Evolutionary conservation across 2,113 vertebrate genomes (phyloP), one percentile per base, ranked within the genome.

Genomic region (Cisticola juncidis): DNA sequence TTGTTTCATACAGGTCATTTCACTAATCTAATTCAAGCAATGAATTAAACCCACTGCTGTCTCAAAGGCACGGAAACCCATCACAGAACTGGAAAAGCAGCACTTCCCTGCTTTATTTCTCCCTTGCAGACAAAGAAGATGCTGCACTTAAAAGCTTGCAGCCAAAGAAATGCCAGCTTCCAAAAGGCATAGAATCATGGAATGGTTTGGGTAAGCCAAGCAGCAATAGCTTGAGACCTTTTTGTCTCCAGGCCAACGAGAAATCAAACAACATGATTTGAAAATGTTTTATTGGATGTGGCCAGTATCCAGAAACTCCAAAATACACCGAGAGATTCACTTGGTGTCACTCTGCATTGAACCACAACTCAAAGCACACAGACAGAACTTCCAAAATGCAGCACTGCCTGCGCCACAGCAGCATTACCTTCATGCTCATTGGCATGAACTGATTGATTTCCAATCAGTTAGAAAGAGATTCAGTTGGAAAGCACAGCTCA

Each of bases 321-420:
- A 45, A 65, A 73, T 2, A n/a, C 9, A 44, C 2, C 0, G 5
- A 47, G 22, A 14, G 19, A 29, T 36, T 72, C 38, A 50, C 48
- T 26, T 73, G 6, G 1, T 2, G 7, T 25, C 14, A 6, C 38
- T 61, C 24, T 0, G 3, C 25, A 56, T 23, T 69, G 57, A 81
- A 36, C 31, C 8, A 14, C 0, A 2, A 25, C 57, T 44, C 21
- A 9, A 38, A 76, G 36, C 4, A 51, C 66, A 22, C 0, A 0
- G 20, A 40, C 12, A 72, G 17, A 80, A 76, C 13, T 40, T 62
- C 20, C 25, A 23, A 9, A 81, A 70, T 4, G 40, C 58, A 64
- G 21, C 54, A 36, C n/a, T 2, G 38, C 58, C 58, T 51, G 40
- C 1, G 4, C 42, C 26, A 54, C 3, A 1, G 65, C 53, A 86